Percentiles rank a stretch among this genome's conserved stretches.
phyloP scores from a whole-genome alignment of 2,888 invertebrate genomes.

The Pristionchus mayeri region DNA sequence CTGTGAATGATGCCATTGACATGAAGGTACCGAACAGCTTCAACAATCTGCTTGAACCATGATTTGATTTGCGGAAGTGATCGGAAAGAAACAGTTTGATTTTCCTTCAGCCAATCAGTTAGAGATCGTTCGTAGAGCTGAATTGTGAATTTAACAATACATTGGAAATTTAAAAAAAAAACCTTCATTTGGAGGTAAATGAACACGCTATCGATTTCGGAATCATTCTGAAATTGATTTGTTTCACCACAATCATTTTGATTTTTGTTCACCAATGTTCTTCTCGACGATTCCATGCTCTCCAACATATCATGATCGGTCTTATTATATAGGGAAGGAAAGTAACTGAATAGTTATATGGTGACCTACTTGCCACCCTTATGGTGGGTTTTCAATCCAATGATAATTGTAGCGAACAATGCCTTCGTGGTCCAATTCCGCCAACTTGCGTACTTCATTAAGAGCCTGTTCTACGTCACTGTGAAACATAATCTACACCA shows the following conservation, averaged over 20 bases:
- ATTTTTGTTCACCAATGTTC: neutral
- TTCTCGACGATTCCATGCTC: neutral
- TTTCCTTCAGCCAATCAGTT: neutral
- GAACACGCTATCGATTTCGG: neutral
- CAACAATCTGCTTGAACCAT: conserved; percentile 88
- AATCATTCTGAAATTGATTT: neutral
- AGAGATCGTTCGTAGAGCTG: neutral
- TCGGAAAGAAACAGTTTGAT: neutral
- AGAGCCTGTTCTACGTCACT: conserved; percentile 75
- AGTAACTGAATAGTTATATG: too few relatives aligned
- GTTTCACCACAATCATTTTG: neutral
- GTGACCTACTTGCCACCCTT: conserved; percentile 87
- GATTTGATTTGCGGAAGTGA: conserved; percentile 39
- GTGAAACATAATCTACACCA: too few relatives aligned
- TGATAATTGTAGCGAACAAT: conserved; percentile 96
- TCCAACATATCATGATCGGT: neutral
- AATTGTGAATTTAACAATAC: neutral
- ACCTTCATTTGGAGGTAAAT: conserved; percentile 13
- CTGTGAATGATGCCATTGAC: conserved; percentile 91
- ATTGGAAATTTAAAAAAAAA: neutral
- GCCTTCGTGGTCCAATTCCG: conserved; percentile 92
- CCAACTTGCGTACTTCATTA: conserved; percentile 93
- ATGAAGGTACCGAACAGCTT: conserved; percentile 95
- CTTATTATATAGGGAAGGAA: neutral
- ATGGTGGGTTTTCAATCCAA: conserved; percentile 94